Base-by-base conservation (phyloP, 2,797 vertebrate genomes). In the Nyctibius grandis region DNA sequence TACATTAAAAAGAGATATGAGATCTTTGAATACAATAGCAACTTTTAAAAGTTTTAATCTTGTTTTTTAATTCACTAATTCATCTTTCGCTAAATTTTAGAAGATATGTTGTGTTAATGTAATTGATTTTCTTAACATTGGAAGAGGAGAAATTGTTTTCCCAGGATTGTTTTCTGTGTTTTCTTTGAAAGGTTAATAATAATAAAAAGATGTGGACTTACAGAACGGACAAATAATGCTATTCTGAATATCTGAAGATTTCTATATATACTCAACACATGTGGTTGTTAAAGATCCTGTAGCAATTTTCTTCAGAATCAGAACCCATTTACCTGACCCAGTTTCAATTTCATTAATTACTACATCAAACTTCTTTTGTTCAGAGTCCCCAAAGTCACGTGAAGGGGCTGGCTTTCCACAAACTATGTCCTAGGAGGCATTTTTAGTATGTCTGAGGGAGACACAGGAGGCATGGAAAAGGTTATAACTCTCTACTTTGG, bases 31-130 rank as follows among this genome's bases (percentile, higher is more conserved):
- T 23, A 42, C 15, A 86, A 70, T 19, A 74, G 14, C 28, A 88
- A 86, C 6, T 36, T 67, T 38, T 67, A 50, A 80, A 67, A 17
- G 7, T 17, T 42, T 53, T 70, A 45, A 36, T 29, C 8, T 33
- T 42, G 11, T 31, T 57, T 76, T 79, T 59, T 23, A 29, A 74
- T 91, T 93, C 53, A 33, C 20, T 85, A 95, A 96, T 97, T 95
- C n/a, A 95, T 95, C 77, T 92, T 95, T 95, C 93, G 93, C 89
- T 96, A 94, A 91, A 94, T 79, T 96, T 97, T 93, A 79, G 96
- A 96, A 81, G 65, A 82, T 15, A 36, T 78, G 56, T 65, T 95
- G 78, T 57, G 60, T 45, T 97, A 95, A 81, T 91, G 44, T 77
- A 96, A 95, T 95, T 97, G 57, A 95, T 96, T 95, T 94, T 95